Conservation (phyloP, 1,140 invertebrate species). For the Thalassaphorura encarpata region DNA sequence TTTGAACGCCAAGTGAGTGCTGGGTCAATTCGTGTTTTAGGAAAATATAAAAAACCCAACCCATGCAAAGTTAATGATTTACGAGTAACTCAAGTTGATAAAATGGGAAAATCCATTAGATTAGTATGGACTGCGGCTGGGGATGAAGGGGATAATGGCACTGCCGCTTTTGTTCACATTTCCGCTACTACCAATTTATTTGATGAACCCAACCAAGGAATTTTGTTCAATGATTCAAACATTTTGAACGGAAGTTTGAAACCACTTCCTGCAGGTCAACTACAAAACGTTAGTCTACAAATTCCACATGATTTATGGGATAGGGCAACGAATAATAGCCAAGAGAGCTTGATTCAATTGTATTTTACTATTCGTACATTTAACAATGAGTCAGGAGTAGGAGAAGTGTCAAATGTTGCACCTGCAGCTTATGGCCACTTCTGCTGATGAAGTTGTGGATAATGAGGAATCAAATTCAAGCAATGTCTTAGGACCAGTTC, state of each 20-base stretch:
- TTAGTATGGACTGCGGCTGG: background rate
- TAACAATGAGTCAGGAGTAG: background rate
- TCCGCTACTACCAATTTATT: background rate
- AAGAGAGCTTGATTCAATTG: background rate
- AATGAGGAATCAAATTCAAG: too few relatives aligned
- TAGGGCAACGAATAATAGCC: background rate
- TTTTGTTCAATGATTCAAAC: background rate
- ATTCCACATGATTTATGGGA: background rate
- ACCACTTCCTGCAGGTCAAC: background rate
- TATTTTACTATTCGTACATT: background rate
- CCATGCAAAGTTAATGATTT: background rate
- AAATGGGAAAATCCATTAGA: background rate
- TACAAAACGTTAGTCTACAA: background rate
- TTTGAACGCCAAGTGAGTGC: slow-evolving; percentile 6
- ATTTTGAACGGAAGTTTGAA: background rate
- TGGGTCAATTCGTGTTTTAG: slow-evolving; percentile 9
- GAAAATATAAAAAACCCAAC: background rate
- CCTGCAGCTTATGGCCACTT: background rate
- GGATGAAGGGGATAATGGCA: background rate
- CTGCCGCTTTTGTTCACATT: background rate
- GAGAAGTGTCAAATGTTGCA: background rate
- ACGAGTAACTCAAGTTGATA: background rate
- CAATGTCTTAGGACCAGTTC: too few relatives aligned
- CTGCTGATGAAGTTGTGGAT: too few relatives aligned
- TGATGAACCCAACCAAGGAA: background rate